These are phyloP conservation scores for Theristicus caerulescens DNA, from an alignment of 2,113 vertebrate species.

Conservation along the genomic window DNA sequence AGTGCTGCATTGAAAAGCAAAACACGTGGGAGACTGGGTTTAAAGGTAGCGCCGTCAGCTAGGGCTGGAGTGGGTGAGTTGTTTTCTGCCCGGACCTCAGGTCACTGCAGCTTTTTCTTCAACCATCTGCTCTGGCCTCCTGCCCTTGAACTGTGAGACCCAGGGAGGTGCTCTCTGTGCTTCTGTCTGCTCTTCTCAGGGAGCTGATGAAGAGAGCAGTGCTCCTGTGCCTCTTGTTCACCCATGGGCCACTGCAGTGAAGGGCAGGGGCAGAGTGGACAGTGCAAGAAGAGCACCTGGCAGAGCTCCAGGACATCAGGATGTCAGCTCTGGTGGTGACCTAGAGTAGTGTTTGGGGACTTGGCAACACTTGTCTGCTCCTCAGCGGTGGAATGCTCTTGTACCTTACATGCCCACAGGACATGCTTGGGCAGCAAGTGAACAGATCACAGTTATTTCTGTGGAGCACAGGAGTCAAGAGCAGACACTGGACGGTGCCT, in stretches of 20 bases:
- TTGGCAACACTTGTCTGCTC: not conserved
- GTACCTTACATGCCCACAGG: not conserved
- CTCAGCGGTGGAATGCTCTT: not conserved
- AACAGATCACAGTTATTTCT: not conserved
- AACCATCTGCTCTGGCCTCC: not conserved
- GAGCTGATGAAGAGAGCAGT: accelerated
- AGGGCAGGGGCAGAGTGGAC: not conserved
- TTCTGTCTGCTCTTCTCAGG: not conserved
- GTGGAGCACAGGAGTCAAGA: not conserved
- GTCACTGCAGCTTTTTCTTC: not conserved
- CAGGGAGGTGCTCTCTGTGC: not conserved
- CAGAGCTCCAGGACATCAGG: not conserved
- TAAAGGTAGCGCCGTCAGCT: accelerated
- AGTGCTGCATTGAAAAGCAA: not conserved
- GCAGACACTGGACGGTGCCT: not conserved
- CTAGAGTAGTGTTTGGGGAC: not conserved
- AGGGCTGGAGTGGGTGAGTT: accelerated
- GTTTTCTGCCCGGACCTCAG: not conserved
- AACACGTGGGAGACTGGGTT: not conserved
- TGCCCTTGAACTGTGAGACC: not conserved
- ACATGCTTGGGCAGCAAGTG: accelerated
- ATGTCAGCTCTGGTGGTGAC: not conserved
- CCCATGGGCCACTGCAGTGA: not conserved
- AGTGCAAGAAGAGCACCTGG: accelerated
- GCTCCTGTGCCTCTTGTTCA: not conserved